Evolutionary conservation across 2,113 vertebrate genomes (phyloP), one percentile per base, ranked within the genome.

Genomic region (Shinisaurus crocodilurus): DNA sequence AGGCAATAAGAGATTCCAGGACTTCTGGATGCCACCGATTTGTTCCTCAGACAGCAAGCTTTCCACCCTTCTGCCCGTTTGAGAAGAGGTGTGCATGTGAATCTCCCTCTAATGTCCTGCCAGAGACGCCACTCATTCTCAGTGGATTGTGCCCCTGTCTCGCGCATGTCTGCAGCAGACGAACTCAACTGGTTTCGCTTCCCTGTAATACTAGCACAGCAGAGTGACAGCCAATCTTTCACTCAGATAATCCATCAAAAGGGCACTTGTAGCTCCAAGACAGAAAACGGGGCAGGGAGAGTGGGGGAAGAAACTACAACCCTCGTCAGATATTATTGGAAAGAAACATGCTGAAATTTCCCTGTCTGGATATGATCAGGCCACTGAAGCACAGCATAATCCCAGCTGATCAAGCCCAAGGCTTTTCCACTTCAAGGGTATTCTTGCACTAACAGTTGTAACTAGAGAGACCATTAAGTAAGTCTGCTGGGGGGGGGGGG

Each of bases 381-480:
- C 4, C 88, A 43, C 34, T 82, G 82, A 54, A 86, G 70, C 43
- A 57, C 18, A 94, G 32, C 75, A 63, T 48, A 94, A 57, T 34
- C 43, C 77, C 63, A 89, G 50, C 79, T 70, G 89, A 92, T 89
- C 43, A 60, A 81, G 32, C 89, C 63, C 54, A 91, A 90, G 67
- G 32, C 50, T 60, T 32, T 92, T 90, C 45, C 10, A 81, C n/a
- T 76, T 37, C 57, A 54, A 74, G 74, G n/a, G 5, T 29, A 82
- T 76, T 32, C 29, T 80, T 91, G 94, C 89, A 93, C 67, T 93
- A 84, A 75, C 4, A 82, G 57, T 74, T 94, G 88, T 75, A 93
- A 84, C 23, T 82, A n/a, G n/a, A 90, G 63, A 95, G 74, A 70
- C 77, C 45, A 84, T 94, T 91, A 92, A 65, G 90, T 82, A 93